phyloP scores from a whole-genome alignment of 2,797 vertebrate species.

The Coregonus suidteri region DNA sequence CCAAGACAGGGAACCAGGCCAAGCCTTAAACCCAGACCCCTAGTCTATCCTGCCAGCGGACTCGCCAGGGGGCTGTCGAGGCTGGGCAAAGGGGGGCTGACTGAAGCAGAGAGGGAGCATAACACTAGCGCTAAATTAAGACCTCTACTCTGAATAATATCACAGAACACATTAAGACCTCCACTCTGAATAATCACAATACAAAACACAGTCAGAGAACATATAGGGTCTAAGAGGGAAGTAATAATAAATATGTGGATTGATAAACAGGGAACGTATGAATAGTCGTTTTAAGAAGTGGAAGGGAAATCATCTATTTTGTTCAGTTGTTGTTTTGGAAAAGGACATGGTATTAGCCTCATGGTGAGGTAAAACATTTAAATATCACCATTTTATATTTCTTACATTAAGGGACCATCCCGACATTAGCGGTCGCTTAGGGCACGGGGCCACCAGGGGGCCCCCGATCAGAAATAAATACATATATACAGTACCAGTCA shows the following conservation, averaged over 20 bases:
- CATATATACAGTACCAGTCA: too few species aligned
- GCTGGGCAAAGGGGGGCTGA: slow-evolving; percentile 65
- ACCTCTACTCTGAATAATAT: slow-evolving; percentile 61
- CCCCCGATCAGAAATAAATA: too few species aligned
- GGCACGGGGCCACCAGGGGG: too few species aligned
- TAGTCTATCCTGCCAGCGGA: slow-evolving; percentile 66
- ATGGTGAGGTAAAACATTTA: too few species aligned
- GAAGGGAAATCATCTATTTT: not conserved
- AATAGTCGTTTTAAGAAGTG: not conserved
- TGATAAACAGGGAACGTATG: not conserved
- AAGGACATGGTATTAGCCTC: too few species aligned
- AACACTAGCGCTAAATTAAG: slow-evolving; percentile 70
- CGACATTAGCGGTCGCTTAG: too few species aligned
- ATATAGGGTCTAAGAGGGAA: not conserved
- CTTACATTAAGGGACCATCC: not conserved
- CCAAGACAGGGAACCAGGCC: slow-evolving; percentile 65
- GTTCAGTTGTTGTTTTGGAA: too few species aligned
- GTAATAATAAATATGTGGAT: not conserved
- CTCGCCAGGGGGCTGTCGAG: slow-evolving; percentile 66
- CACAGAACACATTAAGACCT: too few species aligned
- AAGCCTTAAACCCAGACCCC: slow-evolving; percentile 70
- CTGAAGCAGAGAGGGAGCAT: slow-evolving; percentile 41
- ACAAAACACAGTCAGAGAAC: slow-evolving; percentile 22
- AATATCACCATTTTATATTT: not conserved
- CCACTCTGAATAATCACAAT: slow-evolving; percentile 52